Percentiles rank a stretch among this genome's conserved stretches.
Conservation (phyloP, 1,140 invertebrate species). For the Drosophila aff. region DNA sequence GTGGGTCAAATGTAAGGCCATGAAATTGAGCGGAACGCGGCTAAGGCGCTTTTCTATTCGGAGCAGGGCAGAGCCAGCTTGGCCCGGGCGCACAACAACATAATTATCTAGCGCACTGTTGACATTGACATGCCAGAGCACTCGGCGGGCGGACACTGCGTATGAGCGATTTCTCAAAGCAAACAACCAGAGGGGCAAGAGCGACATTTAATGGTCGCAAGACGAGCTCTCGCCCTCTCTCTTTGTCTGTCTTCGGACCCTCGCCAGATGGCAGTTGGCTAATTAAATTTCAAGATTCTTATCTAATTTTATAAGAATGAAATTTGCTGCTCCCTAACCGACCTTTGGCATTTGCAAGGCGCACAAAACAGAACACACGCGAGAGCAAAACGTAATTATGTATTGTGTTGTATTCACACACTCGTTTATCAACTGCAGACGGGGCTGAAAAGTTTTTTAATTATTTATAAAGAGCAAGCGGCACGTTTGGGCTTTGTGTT, state of each 20-base stretch:
- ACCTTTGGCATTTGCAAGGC: constrained; percentile 44
- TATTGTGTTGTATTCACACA: constrained; percentile 46
- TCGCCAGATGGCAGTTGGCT: constrained; percentile 55
- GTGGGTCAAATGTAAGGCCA: constrained; percentile 60
- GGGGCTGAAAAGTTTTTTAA: constrained; percentile 49
- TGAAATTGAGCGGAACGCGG: constrained; percentile 19
- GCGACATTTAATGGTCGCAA: constrained; percentile 17
- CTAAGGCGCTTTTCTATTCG: constrained; percentile 73
- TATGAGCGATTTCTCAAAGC: constrained; percentile 67
- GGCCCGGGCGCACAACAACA: constrained; percentile 31
- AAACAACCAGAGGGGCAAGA: constrained; percentile 2
- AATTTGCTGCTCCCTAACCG: constrained; percentile 43
- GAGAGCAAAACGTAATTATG: constrained; percentile 40
- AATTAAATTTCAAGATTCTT: constrained; percentile 74
- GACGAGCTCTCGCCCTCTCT: no score
- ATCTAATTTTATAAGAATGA: constrained; percentile 64
- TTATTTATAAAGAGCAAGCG: constrained; percentile 49
- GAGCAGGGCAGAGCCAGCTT: constrained; percentile 65
- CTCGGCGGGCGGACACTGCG: constrained; percentile 43
- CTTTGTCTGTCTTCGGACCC: background rate
- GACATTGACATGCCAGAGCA: constrained; percentile 69
- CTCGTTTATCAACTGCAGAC: constrained; percentile 52
- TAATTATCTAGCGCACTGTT: constrained; percentile 74
- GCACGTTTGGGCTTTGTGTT: constrained; percentile 40
- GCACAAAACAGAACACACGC: constrained; percentile 4